Base-by-base conservation (phyloP, 2,113 vertebrate genomes). In the Geothlypis trichas region DNA sequence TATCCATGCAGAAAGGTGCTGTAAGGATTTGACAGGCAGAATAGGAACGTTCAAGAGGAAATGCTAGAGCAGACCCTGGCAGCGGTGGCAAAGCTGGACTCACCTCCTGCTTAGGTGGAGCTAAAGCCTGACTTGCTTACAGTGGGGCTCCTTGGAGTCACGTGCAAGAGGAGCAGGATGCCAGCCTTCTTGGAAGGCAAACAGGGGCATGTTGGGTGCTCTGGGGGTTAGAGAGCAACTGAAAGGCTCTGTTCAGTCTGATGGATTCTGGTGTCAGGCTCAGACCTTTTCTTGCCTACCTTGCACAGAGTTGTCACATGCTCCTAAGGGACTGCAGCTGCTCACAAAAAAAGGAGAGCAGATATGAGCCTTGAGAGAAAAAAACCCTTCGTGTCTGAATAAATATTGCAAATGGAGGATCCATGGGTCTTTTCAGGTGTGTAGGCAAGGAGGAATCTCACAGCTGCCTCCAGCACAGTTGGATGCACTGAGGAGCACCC, bases 61-160 rank as follows among this genome's bases (percentile, higher is more conserved):
- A 57, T 0, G 1, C 59, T 81, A 0, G 2, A 87, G 51, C 63
- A 74, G 55, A n/a, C 23, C 63, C 59, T 69, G 73, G 68, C 47
- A 89, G 41, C 7, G 81, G 51, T 66, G 63, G 22, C 44, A 74
- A 68, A 77, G 46, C 41, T 77, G 44, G 58, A 66, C 17, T 89
- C 5, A 3, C 8, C 31, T 58, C 21, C 37, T 10, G 5, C 59
- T 58, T 4, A 15, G 13, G 39, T 2, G 4, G 71, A 94, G 28
- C 37, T 26, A 63, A 72, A 3, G 7, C 52, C 30, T 19, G 14
- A 10, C 33, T 33, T 41, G 7, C 33, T 89, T 17, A 1, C 5
- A 4, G 27, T 0, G 0, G 23, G 15, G 28, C 13, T 82, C 26
- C 74, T 63, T 3, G 6, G n/a, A 31, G 39, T 20, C 4, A 4